Percentiles rank a stretch among this genome's conserved stretches.
Conservation (phyloP, 2,888 invertebrate genomes). For the Pyrochroa serraticornis region DNA sequence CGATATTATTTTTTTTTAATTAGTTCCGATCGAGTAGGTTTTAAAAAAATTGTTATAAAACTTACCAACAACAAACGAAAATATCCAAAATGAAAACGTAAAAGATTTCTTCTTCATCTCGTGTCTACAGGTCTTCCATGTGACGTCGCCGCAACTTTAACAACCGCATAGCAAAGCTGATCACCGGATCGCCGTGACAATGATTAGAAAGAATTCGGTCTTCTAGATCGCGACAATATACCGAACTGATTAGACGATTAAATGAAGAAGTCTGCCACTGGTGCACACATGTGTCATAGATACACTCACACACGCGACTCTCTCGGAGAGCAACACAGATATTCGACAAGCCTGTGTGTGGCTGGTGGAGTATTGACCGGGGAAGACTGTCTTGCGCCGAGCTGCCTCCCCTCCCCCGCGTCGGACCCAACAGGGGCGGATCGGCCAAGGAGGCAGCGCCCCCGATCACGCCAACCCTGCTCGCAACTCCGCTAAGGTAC, state of each 20-base stretch:
- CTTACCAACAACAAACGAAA: conserved; percentile 44
- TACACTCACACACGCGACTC: conserved; percentile 24
- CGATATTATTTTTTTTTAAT: too few relatives aligned
- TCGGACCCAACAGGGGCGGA: conserved; percentile 24
- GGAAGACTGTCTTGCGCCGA: conserved; percentile 42
- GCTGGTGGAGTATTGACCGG: conserved; percentile 43
- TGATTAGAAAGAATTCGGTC: not conserved
- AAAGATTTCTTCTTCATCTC: conserved; percentile 33
- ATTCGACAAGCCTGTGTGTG: conserved; percentile 15
- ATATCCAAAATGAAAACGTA: conserved; percentile 41
- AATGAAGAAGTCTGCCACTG: conserved; percentile 12
- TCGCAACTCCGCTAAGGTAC: too few relatives aligned
- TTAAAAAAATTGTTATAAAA: conserved; percentile 5
- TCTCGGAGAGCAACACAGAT: conserved; percentile 7
- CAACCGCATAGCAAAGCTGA: conserved; percentile 25
- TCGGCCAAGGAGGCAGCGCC: conserved; percentile 10
- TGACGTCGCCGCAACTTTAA: conserved; percentile 24
- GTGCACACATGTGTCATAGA: conserved; percentile 27
- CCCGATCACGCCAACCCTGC: too few relatives aligned
- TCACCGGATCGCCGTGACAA: conserved; percentile 10
- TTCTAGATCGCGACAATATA: not conserved
- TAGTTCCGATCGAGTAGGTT: too few relatives aligned
- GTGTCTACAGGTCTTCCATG: conserved; percentile 29
- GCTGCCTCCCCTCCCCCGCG: conserved; percentile 30
- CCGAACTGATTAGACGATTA: not conserved